phyloP scores from a whole-genome alignment of 2,113 vertebrate species.

The Hemicordylus capensis region DNA sequence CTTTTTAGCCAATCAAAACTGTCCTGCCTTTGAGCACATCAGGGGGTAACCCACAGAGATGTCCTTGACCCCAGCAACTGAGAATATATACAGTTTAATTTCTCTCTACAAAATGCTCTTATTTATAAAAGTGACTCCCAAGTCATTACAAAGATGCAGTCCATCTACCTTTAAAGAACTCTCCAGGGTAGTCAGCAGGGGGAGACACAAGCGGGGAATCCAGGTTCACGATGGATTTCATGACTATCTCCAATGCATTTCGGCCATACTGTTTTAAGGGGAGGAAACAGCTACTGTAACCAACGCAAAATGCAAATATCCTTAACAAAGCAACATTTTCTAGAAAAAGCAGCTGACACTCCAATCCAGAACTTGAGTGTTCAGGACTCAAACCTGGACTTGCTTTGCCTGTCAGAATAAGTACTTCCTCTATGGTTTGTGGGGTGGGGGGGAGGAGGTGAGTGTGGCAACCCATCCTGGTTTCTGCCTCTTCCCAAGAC shows the following conservation, averaged over 20 bases:
- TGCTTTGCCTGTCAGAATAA: no score
- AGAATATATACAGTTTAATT: neutral
- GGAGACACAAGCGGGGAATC: slow-evolving; percentile 92
- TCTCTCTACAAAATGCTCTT: neutral
- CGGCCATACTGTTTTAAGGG: slow-evolving; percentile 88
- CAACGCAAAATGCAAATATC: neutral
- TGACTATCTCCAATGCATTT: slow-evolving; percentile 97
- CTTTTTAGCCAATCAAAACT: no score
- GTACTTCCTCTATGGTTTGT: no score
- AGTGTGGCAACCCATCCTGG: no score
- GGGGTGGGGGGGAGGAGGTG: no score
- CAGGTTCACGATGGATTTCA: slow-evolving; percentile 98
- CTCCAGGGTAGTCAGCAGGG: slow-evolving; percentile 90
- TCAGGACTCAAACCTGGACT: neutral
- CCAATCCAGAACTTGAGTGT: no score
- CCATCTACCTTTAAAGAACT: slow-evolving; percentile 95
- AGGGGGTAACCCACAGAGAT: no score
- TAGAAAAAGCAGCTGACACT: no score
- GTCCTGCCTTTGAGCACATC: no score
- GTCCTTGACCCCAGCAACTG: no score
- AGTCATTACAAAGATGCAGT: neutral
- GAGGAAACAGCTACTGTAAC: neutral
- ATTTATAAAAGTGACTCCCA: neutral
- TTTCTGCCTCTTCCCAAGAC: no score
- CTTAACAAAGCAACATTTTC: neutral